Evolutionary conservation across 2,888 invertebrate species (phyloP), one percentile per base, ranked within the genome.

Genomic region (Corythucha ciliata): DNA sequence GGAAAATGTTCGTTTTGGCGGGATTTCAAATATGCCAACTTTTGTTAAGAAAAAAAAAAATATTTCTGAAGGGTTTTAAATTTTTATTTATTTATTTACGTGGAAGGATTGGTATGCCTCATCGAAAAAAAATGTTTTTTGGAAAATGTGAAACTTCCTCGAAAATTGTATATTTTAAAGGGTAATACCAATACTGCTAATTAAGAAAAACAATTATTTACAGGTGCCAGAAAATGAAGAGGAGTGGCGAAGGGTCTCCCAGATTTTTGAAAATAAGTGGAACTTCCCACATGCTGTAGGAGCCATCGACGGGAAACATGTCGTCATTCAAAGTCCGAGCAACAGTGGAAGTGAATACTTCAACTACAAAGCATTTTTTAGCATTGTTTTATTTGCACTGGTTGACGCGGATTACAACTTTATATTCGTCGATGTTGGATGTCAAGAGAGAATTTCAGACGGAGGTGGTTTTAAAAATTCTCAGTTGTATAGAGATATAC

Each of bases 391-490:
- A 21, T 49, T 64, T 40, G 62, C 59, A 32, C 42, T 62, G 29
- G 57, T 58, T 44, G 59, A 63, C 58, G 57, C 62, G 48, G 58
- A 61, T 45, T 63, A 62, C 49, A 57, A 55, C 52, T 64, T 65
- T 55, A 56, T 60, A 40, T 62, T 58, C 56, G 60, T 57, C 33
- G 59, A 64, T 44, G 55, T 64, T 56, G 64, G 63, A 5, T 60
- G 59, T 54, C 59, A 62, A 51, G 62, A 60, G 25, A 57, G 62
- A 42, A 60, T 62, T 51, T 56, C 56, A 24, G 61, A 63, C 54
- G 61, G 61, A 22, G 59, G 58, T 21, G 54, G 61, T 29, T 58
- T 55, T 39, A 51, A 45, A 39, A 47, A 44, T 42, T 48, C 48
- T 22, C 18, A 18, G 10, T 48, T 57, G 36, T 47, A 51, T 14